Conservation (phyloP, 2,888 invertebrate genomes). For the Tineola bisselliella region DNA sequence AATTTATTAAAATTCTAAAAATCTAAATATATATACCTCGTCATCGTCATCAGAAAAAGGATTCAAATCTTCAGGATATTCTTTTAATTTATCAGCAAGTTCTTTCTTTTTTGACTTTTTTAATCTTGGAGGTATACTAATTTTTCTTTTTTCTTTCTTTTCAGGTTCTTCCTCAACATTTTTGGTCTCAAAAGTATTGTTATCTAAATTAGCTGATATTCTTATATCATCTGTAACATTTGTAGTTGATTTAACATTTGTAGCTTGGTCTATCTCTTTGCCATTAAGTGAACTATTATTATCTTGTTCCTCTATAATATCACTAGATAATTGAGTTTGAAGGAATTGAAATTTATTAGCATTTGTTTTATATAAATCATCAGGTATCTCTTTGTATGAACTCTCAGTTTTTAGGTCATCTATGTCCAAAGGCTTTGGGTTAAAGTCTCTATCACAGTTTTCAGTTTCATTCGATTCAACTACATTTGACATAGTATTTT, state of each 20-base stretch:
- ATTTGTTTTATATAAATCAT: slow-evolving; percentile 49
- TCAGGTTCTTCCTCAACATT: not conserved
- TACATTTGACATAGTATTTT: not conserved
- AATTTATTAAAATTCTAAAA: not conserved
- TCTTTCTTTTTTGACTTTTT: slow-evolving; percentile 32
- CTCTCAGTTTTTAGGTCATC: not conserved
- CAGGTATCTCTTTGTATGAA: slow-evolving; percentile 19
- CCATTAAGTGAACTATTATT: not conserved
- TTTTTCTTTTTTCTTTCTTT: not conserved
- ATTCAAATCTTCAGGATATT: slow-evolving; percentile 83
- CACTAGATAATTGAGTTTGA: slow-evolving; percentile 44
- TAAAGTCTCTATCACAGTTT: not conserved
- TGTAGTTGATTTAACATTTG: not conserved
- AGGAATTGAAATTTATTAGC: slow-evolving; percentile 51
- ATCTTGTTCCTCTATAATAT: not conserved
- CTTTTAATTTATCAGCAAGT: slow-evolving; percentile 20
- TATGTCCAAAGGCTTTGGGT: not conserved
- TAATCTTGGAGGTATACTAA: slow-evolving; percentile 50
- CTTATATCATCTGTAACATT: slow-evolving; percentile 5
- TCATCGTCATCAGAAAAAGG: slow-evolving; percentile 81
- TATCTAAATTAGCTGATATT: not conserved
- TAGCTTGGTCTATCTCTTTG: not conserved
- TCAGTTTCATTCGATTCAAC: not conserved
- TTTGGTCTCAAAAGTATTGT: not conserved
- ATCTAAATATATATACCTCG: slow-evolving; percentile 26